Evolutionary conservation across 2,888 invertebrate genomes (phyloP), one percentile per base, ranked within the genome.

Genomic region (Belgica antarctica): DNA sequence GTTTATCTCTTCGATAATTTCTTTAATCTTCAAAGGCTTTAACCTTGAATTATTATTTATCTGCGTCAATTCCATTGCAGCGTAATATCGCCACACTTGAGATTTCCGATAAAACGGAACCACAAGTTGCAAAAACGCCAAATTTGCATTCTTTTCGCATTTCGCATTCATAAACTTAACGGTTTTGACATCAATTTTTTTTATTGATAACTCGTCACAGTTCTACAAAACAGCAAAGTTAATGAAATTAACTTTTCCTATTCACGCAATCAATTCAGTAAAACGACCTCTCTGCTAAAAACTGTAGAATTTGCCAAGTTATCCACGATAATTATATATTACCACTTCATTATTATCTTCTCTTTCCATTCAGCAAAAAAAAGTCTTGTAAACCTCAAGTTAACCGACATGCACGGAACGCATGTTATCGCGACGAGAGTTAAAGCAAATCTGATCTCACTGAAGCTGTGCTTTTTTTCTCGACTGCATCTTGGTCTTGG

Each of bases 401-500:
- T 22, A 22, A 2, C 8, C 7, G 7, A n/a, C 7, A 41, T 19
- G 36, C 46, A 25, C 65, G 65, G 47, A 47, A 46, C 46, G 28
- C 65, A 25, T 66, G 46, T 41, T 66, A 47, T 27, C 65, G 65
- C 46, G 46, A 25, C 65, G 25, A 66, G 41, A 41, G 24, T 22
- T 66, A 28, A 66, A 66, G 17, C n/a, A 41, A 46, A 66, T 66
- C 65, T 66, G 65, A 66, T 66, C 65, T 66, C 47, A 10, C 65
- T 12, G 12, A 31, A 31, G 34, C 17, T 24, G 3, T 24, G 36
- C 63, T 8, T 10, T 10, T 57, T 47, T 61, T 24, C 61, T 61
- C 52, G 52, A 17, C 19, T 52, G 52, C 22, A 52, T n/a, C 17
- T 8, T 19, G 22, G n/a, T 7, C 52, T 19, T 52, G 52, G 52